phyloP scores from a whole-genome alignment of 92 coral and sea anemone genomes.

The Umimayanthus kanabou region DNA sequence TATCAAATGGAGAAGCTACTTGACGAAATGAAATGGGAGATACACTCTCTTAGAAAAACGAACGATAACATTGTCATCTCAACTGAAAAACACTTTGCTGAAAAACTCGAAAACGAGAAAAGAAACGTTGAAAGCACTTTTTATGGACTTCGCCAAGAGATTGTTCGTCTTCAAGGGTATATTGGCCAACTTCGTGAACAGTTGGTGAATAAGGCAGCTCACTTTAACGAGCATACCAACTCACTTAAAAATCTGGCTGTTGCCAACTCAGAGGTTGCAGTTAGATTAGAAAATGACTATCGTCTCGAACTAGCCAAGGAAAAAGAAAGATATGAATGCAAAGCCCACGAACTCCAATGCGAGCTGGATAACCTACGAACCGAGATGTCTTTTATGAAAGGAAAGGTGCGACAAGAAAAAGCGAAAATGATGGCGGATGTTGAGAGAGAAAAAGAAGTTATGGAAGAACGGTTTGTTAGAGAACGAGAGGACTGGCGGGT shows the following conservation, averaged over 20 bases:
- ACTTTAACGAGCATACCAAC: constrained; percentile 32
- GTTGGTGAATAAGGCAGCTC: constrained; percentile 57
- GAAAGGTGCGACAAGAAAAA: constrained; percentile 75
- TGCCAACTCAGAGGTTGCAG: constrained; percentile 47
- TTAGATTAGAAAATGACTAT: constrained; percentile 67
- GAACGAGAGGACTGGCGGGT: constrained; percentile 79
- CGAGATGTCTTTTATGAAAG: constrained; percentile 59
- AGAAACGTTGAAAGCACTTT: constrained; percentile 84
- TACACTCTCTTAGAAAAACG: constrained; percentile 50
- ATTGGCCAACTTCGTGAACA: constrained; percentile 84
- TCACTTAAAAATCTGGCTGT: constrained; percentile 20
- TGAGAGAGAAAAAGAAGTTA: constrained; percentile 74
- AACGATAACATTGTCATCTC: constrained; percentile 60
- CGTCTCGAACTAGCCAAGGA: constrained; percentile 70
- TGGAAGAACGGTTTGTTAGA: constrained; percentile 73
- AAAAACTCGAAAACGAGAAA: constrained; percentile 80
- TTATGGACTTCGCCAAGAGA: constrained; percentile 77
- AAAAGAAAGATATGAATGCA: constrained; percentile 63
- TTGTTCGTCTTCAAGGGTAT: constrained; percentile 76
- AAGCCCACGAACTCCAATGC: constrained; percentile 53
- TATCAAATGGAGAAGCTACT: constrained; percentile 65
- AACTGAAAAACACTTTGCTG: constrained; percentile 66
- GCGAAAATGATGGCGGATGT: constrained; percentile 67
- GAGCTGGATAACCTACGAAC: constrained; percentile 67
- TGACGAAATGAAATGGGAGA: constrained; percentile 61